Evolutionary conservation across 2,113 vertebrate genomes (phyloP), one percentile per base, ranked within the genome.

Genomic region (Lophotis ruficrista): DNA sequence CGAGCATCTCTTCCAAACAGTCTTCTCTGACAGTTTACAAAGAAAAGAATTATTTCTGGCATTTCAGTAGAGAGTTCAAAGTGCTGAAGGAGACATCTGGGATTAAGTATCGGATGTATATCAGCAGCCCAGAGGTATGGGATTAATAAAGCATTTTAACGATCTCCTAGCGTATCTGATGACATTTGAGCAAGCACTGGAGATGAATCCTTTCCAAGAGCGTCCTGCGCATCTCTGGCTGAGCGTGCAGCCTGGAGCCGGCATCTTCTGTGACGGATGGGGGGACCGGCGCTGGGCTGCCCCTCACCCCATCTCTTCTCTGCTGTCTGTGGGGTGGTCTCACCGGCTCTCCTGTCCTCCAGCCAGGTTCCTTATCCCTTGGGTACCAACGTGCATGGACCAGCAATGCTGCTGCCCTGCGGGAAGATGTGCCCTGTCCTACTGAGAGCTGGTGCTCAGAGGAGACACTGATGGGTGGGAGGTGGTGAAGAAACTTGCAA

Each of bases 61-160:
- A 22, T 89, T 88, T 93, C 70, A 47, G 66, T 69, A 50, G 84
- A 72, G 80, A 90, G 79, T 92, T 97, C 78, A 88, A 70, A 97
- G 79, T 2, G 1, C 68, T 75, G 73, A 82, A 93, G 69, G 72
- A 90, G 83, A 53, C 69, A 53, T 78, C 94, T 93, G 92, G 96
- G 88, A 89, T 95, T 87, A 90, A 94, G 65, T 41, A 68, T 82
- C 0, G 2, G 81, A 64, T 89, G 77, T 58, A 5, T 87, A 95
- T 90, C 68, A 89, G 90, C 83, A 96, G 62, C 22, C 51, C 68
- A 92, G 86, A 89, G 69, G 76, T 91, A 71, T 79, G 86, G 88
- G 92, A 96, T 94, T 97, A 95, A 95, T 90, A 87, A 96, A 96
- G 62, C 72, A 78, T 87, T 87, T 82, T 90, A 89, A 71, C 0